Conservation (phyloP, 2,113 vertebrate species). For the Nesoenas mayeri region DNA sequence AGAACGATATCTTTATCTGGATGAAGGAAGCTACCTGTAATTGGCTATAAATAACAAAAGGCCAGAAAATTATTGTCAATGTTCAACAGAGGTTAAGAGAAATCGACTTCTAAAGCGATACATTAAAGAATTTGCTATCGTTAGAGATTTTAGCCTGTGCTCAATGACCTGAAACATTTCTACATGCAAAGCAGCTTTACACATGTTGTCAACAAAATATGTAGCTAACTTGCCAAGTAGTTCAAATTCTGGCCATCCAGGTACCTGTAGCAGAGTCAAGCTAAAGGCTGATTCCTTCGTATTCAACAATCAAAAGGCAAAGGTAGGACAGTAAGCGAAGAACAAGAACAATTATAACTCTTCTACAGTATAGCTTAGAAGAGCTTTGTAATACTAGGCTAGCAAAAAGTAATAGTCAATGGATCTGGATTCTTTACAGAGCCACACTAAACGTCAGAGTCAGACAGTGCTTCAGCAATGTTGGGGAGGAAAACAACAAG, state of each 20-base stretch:
- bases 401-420: constrained; percentile 67
- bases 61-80: constrained; percentile 57
- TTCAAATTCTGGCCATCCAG: constrained; percentile 72
- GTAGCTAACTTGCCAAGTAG: constrained; percentile 70
- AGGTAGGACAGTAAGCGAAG: constrained; percentile 56
- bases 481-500: constrained; percentile 75
- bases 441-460: constrained; percentile 77
- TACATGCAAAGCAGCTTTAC: constrained; percentile 63
- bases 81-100: constrained; percentile 55
- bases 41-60: constrained; percentile 53
- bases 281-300: constrained; percentile 67
- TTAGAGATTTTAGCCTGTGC: constrained; percentile 54
- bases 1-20: constrained; percentile 59
- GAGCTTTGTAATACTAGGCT: constrained; percentile 64
- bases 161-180: constrained; percentile 59
- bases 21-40: constrained; percentile 50
- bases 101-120: constrained; percentile 54
- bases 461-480: constrained; percentile 77
- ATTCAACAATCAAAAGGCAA: constrained; percentile 61
- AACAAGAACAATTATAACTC: constrained; percentile 59
- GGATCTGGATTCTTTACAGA: constrained; percentile 72
- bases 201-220: constrained; percentile 12
- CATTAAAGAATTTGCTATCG: constrained; percentile 43
- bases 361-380: constrained; percentile 61
- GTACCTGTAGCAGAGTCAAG: constrained; percentile 71